Percentiles rank a stretch among this genome's conserved stretches.
Conservation (phyloP, 2,888 invertebrate species). For the Ochlodes sylvanus region DNA sequence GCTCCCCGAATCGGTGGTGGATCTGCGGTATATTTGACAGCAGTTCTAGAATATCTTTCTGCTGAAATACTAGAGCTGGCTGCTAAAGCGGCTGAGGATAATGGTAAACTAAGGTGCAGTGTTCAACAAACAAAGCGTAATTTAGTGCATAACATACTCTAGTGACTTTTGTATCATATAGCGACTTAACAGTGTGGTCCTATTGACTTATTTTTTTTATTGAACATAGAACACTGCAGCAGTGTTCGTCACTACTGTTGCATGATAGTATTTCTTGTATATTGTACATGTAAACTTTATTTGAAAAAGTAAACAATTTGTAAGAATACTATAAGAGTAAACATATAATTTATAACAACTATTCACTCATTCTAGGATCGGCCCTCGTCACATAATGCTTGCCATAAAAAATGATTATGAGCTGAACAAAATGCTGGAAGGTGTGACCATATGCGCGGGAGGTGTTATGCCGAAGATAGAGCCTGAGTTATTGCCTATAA, state of each 20-base stretch:
- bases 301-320: no score
- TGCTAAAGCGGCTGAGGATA: slow-evolving; percentile 88
- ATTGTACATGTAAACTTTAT: no score
- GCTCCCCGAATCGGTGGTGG: slow-evolving; percentile 85
- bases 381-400: slow-evolving; percentile 91
- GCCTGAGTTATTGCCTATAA: slow-evolving; percentile 90
- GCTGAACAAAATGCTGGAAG: slow-evolving; percentile 89
- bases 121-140: no score
- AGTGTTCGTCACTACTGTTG: no score
- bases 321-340: no score
- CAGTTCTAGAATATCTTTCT: slow-evolving; percentile 88
- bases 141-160: not conserved
- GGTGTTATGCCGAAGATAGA: slow-evolving; percentile 94
- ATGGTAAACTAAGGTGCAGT: slow-evolving; percentile 86
- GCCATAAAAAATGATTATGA: slow-evolving; percentile 94
- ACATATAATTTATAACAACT: not conserved
- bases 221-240: no score
- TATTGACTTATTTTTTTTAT: no score
- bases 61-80: slow-evolving; percentile 89
- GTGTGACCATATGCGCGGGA: slow-evolving; percentile 93
- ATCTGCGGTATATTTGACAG: slow-evolving; percentile 82
- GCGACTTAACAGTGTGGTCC: no score
- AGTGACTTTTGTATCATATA: no score
- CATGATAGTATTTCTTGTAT: no score
- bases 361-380: slow-evolving; percentile 76